Conservation (phyloP, 2,797 vertebrate genomes). For the Nannoperca australis region DNA sequence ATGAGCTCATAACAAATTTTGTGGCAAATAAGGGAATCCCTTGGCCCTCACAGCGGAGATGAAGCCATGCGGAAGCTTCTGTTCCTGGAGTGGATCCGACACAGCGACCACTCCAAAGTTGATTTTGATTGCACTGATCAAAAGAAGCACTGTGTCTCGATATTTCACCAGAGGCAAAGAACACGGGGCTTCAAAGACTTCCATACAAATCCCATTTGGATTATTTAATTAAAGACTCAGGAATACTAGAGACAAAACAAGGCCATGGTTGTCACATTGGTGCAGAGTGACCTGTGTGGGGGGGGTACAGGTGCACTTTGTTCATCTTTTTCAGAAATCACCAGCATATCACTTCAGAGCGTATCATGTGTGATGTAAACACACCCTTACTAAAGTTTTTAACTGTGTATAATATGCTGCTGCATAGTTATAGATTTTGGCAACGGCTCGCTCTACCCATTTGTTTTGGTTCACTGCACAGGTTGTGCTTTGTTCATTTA, state of each 20-base stretch:
- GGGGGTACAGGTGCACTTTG: constrained; percentile 40
- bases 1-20: constrained; percentile 54
- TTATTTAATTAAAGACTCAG: constrained; percentile 74
- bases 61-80: constrained; percentile 73
- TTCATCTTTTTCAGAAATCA: constrained; percentile 32
- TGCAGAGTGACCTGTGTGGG: constrained; percentile 38
- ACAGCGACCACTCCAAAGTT: constrained; percentile 63
- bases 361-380: constrained; percentile 15
- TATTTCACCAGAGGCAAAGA: constrained; percentile 55
- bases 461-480: constrained; percentile 77
- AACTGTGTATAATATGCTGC: constrained; percentile 56
- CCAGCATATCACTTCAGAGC: not conserved
- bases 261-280: constrained; percentile 49
- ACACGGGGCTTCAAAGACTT: constrained; percentile 71
- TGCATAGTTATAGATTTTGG: constrained; percentile 70
- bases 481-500: constrained; percentile 82
- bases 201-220: constrained; percentile 75
- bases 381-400: constrained; percentile 3
- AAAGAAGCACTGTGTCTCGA: constrained; percentile 69
- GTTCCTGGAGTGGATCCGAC: constrained; percentile 60
- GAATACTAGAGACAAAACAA: constrained; percentile 55
- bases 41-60: constrained; percentile 32
- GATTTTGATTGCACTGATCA: constrained; percentile 82
- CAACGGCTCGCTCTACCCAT: constrained; percentile 67
- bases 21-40: constrained; percentile 58